Conservation (phyloP, 1,140 invertebrate species). For the Radopholus similis region DNA sequence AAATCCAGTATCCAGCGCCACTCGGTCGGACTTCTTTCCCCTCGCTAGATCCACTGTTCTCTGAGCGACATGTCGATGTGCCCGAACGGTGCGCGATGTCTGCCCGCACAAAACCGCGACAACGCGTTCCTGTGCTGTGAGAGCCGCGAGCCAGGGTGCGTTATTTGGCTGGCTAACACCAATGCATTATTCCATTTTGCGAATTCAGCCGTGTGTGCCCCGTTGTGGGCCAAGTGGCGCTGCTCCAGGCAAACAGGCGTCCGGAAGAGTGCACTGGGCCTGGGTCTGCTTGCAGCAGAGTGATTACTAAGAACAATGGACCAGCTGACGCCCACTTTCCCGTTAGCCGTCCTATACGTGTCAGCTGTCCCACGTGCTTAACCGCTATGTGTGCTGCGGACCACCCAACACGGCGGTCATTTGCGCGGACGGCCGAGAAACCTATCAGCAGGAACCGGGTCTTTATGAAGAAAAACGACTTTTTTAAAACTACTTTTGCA, state of each 20-base stretch:
- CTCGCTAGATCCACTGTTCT: slow-evolving; percentile 38
- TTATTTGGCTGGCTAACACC: not conserved
- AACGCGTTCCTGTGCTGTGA: slow-evolving; percentile 37
- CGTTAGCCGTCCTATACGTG: slow-evolving; percentile 38
- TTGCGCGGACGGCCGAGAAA: slow-evolving; percentile 44
- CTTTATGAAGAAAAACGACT: not conserved
- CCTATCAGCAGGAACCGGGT: slow-evolving; percentile 43
- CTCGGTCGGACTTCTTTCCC: not conserved
- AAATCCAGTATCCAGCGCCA: slow-evolving; percentile 28
- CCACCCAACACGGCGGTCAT: slow-evolving; percentile 4
- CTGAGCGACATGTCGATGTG: slow-evolving; percentile 33
- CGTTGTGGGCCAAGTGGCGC: slow-evolving; percentile 34
- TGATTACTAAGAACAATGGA: slow-evolving; percentile 3
- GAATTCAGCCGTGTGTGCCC: slow-evolving; percentile 41
- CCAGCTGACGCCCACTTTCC: not conserved
- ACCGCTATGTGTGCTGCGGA: slow-evolving; percentile 40
- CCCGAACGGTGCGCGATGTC: slow-evolving; percentile 36
- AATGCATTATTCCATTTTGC: not conserved
- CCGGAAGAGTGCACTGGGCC: slow-evolving; percentile 36
- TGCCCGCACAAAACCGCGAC: slow-evolving; percentile 41
- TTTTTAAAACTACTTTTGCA: not conserved
- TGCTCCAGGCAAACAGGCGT: slow-evolving; percentile 27
- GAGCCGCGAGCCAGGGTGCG: slow-evolving; percentile 20
- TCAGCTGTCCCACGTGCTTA: slow-evolving; percentile 35
- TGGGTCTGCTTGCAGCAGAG: slow-evolving; percentile 31